Evolutionary conservation across 2,797 vertebrate species (phyloP), one percentile per base, ranked within the genome.

Genomic region (Chloroceryle amazona): DNA sequence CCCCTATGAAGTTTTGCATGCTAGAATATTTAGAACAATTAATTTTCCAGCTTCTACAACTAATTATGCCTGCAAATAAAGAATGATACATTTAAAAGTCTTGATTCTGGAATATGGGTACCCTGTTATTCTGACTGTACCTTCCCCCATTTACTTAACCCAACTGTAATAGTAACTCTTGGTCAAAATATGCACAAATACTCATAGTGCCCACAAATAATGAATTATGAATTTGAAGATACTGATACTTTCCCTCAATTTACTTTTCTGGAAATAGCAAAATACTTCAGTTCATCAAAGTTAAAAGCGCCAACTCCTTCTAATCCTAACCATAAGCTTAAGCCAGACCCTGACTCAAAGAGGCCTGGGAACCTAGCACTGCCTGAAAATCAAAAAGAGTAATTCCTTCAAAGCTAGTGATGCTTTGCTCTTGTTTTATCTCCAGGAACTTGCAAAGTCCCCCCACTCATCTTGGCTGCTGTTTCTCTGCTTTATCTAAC

Each of bases 301-400:
- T 86, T 72, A 86, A 90, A 96, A 96, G 80, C 85, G 23, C 46
- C 68, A 65, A 72, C 76, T 58, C n/a, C 42, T 65, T 49, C 80
- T 95, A 96, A 96, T 61, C 76, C 76, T 84, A 68, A 31, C 46
- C 21, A 25, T 75, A 97, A 93, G 87, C 81, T 78, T 74, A 70
- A 87, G 71, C 79, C 35, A 75, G 79, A 19, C 61, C 57, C 29
- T 10, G 44, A 41, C 65, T 62, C 80, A 39, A 46, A 74, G 58
- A 54, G 33, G 29, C 33, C 72, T 90, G 87, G 61, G 75, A 88
- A 86, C 20, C 14, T 57, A 57, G 65, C 5, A 12, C 33, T 41
- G 68, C 70, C 85, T 28, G 31, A 39, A 75, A 93, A 94, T 79
- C 46, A 68, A 44, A 94, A 86, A 65, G 33, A 95, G 19, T 46